Conservation (phyloP, 1,140 invertebrate species). For the Temnothorax nylanderi region DNA sequence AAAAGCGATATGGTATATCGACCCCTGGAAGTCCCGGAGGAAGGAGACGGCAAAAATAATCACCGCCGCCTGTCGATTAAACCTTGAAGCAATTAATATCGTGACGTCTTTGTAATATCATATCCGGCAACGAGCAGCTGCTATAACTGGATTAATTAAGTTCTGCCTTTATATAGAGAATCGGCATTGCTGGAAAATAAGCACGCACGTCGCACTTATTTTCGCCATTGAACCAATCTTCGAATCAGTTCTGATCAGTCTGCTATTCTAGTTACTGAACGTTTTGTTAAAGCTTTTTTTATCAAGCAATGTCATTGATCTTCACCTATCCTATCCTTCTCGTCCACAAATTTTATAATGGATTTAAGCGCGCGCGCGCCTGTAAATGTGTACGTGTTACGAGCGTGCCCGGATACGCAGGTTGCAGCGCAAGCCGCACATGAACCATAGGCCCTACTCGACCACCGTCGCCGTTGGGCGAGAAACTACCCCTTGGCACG, state of each 20-base stretch:
- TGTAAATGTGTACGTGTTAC: neutral
- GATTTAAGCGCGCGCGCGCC: neutral
- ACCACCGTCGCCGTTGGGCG: constrained; percentile 50
- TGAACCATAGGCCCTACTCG: constrained; percentile 69
- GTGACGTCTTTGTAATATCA: constrained; percentile 3
- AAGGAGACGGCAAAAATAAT: constrained; percentile 62
- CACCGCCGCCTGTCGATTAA: constrained; percentile 22
- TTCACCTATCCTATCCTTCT: neutral
- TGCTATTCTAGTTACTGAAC: neutral
- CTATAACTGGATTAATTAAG: constrained; percentile 35
- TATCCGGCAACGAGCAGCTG: neutral
- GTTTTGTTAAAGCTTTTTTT: neutral
- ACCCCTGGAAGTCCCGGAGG: constrained; percentile 27
- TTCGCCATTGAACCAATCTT: neutral
- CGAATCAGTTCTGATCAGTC: neutral
- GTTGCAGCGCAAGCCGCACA: constrained; percentile 38
- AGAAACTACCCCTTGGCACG: constrained; percentile 79
- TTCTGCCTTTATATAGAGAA: neutral
- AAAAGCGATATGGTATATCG: constrained; percentile 66
- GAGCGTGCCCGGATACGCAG: constrained; percentile 20
- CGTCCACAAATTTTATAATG: constrained; percentile 14
- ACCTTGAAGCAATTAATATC: constrained; percentile 44
- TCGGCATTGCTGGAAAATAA: neutral
- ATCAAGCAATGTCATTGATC: neutral
- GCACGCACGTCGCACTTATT: neutral